Base-by-base conservation (phyloP, 1,140 invertebrate species). In the Philopotamus ludificatus region DNA sequence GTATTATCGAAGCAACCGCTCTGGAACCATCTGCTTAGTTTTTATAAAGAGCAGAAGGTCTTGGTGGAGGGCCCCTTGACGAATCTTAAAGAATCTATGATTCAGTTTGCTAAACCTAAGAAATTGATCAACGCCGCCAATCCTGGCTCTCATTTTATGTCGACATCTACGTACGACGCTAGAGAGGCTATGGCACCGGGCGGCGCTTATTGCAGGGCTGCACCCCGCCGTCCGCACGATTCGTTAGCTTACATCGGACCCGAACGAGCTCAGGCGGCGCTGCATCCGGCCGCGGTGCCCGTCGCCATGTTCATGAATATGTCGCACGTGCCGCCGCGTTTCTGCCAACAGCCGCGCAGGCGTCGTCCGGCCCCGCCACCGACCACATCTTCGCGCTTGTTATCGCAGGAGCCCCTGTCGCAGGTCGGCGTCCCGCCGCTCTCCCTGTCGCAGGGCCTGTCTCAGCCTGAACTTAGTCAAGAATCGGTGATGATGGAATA, bases 1-100 rank as follows among this genome's bases (percentile, higher is more conserved):
- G 95, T 99, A 7, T 81, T 99, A 0, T 95, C 96, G 0, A 98
- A 98, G 78, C 97, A 99, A 81, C 93, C 94, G 0, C 80, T 99
- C 0, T 99, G 98, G 97, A 98, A 99, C 77, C 95, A 99, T 75
- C 79, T 99, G 63, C 81, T 99, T 18, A 94, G 92, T 34, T 98
- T 97, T 74, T 99, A 97, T 81, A 99, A 99, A 74, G 97, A 99
- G 74, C 93, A 97, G 69, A 94, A 95, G 74, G 94, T 98, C 25
- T 81, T 99, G 1, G 97, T 99, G 0, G 98, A 99, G 81, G 98
- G 98, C 0, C 96, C 97, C 0, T 79, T 99, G 8, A 98, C 94
- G 64, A 99, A 99, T 79, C 81, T 99, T 1, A 98, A 98, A 75
- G 94, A 98, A 75, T 96, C 94, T 0, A 86, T 94, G 74, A 97